These are phyloP conservation scores for Drosophila austrosaltans DNA, from an alignment of 2,888 invertebrate species.

Conservation along the genomic window DNA sequence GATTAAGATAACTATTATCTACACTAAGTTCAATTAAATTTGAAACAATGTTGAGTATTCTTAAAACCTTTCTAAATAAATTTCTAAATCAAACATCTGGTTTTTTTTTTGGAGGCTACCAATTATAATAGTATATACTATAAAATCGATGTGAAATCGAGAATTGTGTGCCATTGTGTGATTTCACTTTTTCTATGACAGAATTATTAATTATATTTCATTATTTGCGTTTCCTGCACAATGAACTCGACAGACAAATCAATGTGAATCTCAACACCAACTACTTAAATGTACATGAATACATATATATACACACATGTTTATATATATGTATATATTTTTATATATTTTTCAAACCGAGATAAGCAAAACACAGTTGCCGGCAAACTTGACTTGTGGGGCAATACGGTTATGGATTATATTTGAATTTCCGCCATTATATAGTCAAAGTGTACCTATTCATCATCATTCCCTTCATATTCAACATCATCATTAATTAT, in stretches of 20 bases:
- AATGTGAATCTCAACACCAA: slow-evolving; percentile 13
- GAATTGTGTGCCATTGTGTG: slow-evolving; percentile 8
- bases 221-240: slow-evolving; percentile 25
- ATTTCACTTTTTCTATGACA: slow-evolving; percentile 9
- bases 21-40: background rate
- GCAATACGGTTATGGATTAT: slow-evolving; percentile 29
- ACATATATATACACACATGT: background rate
- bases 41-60: too few species aligned
- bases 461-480: slow-evolving; percentile 17
- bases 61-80: too few species aligned
- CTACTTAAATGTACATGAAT: background rate
- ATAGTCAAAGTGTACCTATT: slow-evolving; percentile 16
- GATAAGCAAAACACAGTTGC: slow-evolving; percentile 28
- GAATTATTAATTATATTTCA: slow-evolving; percentile 27
- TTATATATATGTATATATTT: background rate
- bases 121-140: background rate
- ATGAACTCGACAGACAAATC: slow-evolving; percentile 15
- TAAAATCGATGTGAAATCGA: slow-evolving; percentile 7
- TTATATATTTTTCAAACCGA: background rate
- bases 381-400: slow-evolving; percentile 52
- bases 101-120: background rate
- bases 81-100: background rate
- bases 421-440: slow-evolving; percentile 37
- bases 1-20: background rate
- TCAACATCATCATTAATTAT: slow-evolving; percentile 32